Conservation (phyloP, 1,140 invertebrate species). For the Rhagoletis pomonella region DNA sequence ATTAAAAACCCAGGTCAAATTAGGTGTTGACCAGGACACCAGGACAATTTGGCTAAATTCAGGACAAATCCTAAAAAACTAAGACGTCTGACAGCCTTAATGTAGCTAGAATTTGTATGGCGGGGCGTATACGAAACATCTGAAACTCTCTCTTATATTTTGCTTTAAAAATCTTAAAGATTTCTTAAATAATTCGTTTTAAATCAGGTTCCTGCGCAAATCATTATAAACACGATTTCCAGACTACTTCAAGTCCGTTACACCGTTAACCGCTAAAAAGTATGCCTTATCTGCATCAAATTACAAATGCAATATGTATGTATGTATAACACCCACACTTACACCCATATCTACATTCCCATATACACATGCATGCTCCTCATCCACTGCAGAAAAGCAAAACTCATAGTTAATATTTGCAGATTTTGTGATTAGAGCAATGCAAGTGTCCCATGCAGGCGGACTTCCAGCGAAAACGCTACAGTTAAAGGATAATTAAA, state of each 20-base stretch:
- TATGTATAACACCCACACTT: not conserved
- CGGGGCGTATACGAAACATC: no score
- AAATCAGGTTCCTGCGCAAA: constrained; percentile 29
- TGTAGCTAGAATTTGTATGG: no score
- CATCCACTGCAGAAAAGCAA: not conserved
- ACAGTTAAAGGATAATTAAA: constrained; percentile 50
- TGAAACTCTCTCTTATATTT: not conserved
- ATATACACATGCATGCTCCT: not conserved
- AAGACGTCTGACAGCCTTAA: no score
- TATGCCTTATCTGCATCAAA: constrained; percentile 36
- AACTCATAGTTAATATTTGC: constrained; percentile 39
- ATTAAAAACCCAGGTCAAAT: no score
- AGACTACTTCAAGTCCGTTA: not conserved
- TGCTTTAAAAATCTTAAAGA: no score
- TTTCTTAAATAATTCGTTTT: not conserved
- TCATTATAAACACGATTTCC: not conserved
- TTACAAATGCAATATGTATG: not conserved
- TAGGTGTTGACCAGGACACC: no score
- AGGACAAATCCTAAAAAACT: no score
- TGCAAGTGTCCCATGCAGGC: constrained; percentile 35
- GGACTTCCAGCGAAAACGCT: constrained; percentile 3
- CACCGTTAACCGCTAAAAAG: not conserved
- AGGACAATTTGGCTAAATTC: no score
- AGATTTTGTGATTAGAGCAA: constrained; percentile 50
- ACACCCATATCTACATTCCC: not conserved